These are phyloP conservation scores for Entelurus aequoreus DNA, from an alignment of 2,113 vertebrate species.

Conservation along the genomic window DNA sequence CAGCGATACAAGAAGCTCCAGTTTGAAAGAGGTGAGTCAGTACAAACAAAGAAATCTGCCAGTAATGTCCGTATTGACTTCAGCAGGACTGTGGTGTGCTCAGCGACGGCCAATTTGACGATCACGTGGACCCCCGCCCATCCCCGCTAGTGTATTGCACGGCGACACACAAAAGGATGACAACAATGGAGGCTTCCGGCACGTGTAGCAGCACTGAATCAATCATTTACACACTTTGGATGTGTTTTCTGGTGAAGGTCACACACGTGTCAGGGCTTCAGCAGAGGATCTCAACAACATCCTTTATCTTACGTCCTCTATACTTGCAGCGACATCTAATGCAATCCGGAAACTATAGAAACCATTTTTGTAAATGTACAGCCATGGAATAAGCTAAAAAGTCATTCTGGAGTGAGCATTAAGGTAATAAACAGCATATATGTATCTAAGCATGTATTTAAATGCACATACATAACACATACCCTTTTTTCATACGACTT, in stretches of 20 bases:
- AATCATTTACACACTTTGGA: constrained; percentile 15
- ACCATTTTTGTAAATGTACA: too few species aligned
- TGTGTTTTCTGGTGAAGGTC: constrained; percentile 8
- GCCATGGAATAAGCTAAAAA: too few species aligned
- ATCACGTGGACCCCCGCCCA: constrained; percentile 12
- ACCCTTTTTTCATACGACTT: too few species aligned
- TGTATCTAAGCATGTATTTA: too few species aligned
- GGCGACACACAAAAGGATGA: constrained; percentile 27
- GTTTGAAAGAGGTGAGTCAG: constrained; percentile 89
- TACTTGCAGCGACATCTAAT: not conserved
- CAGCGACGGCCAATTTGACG: constrained; percentile 1
- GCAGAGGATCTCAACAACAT: not conserved
- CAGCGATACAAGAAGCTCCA: constrained; percentile 94
- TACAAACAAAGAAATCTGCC: not conserved
- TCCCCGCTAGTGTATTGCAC: constrained; percentile 11
- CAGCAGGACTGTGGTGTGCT: constrained; percentile 14
- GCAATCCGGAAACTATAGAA: not conserved
- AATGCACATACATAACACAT: too few species aligned
- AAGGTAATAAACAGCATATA: too few species aligned
- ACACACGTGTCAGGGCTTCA: not conserved
- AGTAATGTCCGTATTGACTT: constrained; percentile 11
- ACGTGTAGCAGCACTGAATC: constrained; percentile 10
- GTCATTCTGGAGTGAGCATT: too few species aligned
- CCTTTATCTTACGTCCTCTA: not conserved
- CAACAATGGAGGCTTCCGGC: not conserved